These are phyloP conservation scores for Luperina testacea DNA, from an alignment of 2,888 invertebrate species.

Conservation along the genomic window DNA sequence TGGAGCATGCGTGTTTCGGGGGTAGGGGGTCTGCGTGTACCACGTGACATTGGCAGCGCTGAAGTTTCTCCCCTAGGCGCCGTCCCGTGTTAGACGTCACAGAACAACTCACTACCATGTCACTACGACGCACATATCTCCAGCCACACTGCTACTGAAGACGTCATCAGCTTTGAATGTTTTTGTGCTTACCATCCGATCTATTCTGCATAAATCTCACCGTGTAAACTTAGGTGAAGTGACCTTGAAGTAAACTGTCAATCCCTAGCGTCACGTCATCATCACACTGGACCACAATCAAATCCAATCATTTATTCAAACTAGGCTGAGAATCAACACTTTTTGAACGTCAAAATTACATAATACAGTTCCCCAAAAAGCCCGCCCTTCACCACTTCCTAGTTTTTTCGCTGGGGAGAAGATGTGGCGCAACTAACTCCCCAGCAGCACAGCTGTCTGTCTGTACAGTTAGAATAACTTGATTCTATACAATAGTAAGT, in stretches of 20 bases:
- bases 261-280: neutral
- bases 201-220: neutral
- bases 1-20: neutral
- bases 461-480: no score
- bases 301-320: no score
- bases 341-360: no score
- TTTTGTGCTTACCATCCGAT: neutral
- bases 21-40: neutral
- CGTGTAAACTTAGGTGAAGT: neutral
- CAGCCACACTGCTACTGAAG: neutral
- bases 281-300: neutral
- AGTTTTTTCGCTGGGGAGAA: no score
- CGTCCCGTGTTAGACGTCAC: neutral
- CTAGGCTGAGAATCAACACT: no score
- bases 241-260: neutral
- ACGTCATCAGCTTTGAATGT: neutral
- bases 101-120: neutral
- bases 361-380: no score
- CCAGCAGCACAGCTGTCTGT: no score
- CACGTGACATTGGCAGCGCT: neutral
- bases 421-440: no score
- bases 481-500: no score
- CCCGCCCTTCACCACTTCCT: no score
- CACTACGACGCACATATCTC: neutral
- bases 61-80: neutral